These are phyloP conservation scores for Bombus terrestris DNA, from an alignment of 1,140 invertebrate genomes.

Conservation along the genomic window DNA sequence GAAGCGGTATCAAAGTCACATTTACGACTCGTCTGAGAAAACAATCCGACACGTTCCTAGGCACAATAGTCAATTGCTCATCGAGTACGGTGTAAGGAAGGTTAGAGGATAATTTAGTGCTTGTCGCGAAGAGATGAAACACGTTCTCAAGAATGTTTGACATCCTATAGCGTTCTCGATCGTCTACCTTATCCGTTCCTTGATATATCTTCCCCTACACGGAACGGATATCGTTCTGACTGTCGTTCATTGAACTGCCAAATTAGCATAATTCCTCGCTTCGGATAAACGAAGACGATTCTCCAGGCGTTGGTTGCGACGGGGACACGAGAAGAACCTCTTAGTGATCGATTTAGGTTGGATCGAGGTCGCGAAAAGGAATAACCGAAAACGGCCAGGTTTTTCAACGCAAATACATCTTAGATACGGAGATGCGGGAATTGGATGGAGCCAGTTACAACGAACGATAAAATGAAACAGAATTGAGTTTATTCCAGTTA, in stretches of 20 bases:
- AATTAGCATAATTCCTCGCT: constrained; percentile 62
- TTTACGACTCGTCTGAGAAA: not conserved
- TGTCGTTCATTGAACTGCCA: constrained; percentile 24
- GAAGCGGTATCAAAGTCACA: not conserved
- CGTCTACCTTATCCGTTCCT: not conserved
- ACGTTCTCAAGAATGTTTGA: constrained; percentile 41
- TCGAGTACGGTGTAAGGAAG: constrained; percentile 23
- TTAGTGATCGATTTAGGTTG: constrained; percentile 15
- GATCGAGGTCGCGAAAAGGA: not conserved
- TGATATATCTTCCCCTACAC: not conserved
- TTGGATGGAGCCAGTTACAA: constrained; percentile 32
- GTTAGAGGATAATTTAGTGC: constrained; percentile 65
- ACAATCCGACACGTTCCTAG: not conserved
- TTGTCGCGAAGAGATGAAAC: constrained; percentile 64
- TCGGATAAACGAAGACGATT: constrained; percentile 27
- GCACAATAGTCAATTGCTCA: constrained; percentile 40
- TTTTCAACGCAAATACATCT: constrained; percentile 34
- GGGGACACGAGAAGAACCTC: not conserved
- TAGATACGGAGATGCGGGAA: constrained; percentile 33
- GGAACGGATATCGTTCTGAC: constrained; percentile 2
- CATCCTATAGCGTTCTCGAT: not conserved
- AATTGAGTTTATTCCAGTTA: constrained; percentile 48
- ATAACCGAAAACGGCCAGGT: not conserved
- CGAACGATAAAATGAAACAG: constrained; percentile 3
- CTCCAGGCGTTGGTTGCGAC: not conserved